phyloP scores from a whole-genome alignment of 2,797 vertebrate genomes.

The Chiloscyllium punctatum region DNA sequence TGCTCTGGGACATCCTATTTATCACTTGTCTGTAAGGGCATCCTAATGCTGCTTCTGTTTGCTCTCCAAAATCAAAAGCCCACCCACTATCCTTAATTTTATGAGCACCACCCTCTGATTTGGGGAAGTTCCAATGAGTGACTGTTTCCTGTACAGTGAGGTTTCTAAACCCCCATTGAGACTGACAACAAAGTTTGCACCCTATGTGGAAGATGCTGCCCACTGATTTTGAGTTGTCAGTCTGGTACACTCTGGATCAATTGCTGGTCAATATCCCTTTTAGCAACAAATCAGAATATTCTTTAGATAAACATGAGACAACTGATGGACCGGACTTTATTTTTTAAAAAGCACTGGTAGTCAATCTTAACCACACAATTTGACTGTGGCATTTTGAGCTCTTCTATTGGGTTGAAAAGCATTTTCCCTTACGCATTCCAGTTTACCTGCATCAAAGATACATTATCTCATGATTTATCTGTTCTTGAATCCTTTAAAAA shows the following conservation, averaged over 20 bases:
- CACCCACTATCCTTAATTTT: neutral
- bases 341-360: neutral
- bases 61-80: neutral
- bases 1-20: neutral
- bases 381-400: neutral
- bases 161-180: neutral
- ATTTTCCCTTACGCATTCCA: neutral
- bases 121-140: neutral
- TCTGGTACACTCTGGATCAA: neutral
- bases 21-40: neutral
- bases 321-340: neutral
- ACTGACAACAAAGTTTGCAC: no score
- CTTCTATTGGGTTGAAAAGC: neutral
- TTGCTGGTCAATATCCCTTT: neutral
- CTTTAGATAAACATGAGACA: neutral
- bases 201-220: neutral
- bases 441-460: neutral
- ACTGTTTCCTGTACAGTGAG: neutral
- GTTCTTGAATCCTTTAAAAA: constrained; percentile 8
- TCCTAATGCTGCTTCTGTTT: neutral
- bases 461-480: neutral
- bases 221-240: neutral
- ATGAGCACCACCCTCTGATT: neutral
- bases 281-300: neutral
- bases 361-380: neutral